Conservation (phyloP, 2,888 invertebrate genomes). For the Tuberolachnus salignus region DNA sequence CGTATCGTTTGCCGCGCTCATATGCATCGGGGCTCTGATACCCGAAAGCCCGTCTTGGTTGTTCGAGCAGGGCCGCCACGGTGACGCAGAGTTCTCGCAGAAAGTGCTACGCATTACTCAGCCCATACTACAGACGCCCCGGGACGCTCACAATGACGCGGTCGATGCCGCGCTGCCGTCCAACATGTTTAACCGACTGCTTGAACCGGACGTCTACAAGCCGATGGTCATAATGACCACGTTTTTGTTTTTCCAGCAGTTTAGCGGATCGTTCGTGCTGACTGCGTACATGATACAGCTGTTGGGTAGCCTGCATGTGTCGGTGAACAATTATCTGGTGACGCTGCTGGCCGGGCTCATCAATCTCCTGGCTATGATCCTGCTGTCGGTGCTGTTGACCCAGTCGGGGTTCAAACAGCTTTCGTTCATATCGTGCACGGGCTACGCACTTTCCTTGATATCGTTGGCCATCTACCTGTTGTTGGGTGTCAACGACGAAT, state of each 20-base stretch:
- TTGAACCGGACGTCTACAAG: conserved; percentile 63
- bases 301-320: conserved; percentile 58
- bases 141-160: conserved; percentile 2
- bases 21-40: conserved; percentile 63
- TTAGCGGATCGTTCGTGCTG: conserved; percentile 67
- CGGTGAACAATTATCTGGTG: conserved; percentile 58
- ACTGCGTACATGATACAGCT: conserved; percentile 68
- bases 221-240: conserved; percentile 65
- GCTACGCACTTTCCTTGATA: conserved; percentile 67
- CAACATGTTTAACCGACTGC: conserved; percentile 9
- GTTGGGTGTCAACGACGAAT: conserved; percentile 9
- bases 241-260: conserved; percentile 68
- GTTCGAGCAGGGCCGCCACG: conserved; percentile 63
- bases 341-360: conserved; percentile 59
- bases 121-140: conserved; percentile 45
- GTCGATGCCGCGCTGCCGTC: not conserved
- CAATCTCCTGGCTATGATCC: conserved; percentile 59
- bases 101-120: conserved; percentile 59
- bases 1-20: conserved; percentile 64
- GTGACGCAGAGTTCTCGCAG: conserved; percentile 63
- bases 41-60: conserved; percentile 69
- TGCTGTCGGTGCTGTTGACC: conserved; percentile 63
- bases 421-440: conserved; percentile 67
- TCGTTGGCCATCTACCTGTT: conserved; percentile 62
- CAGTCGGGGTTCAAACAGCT: conserved; percentile 68